Percentiles rank a stretch among this genome's conserved stretches.
Evolutionary conservation across 2,888 invertebrate species (phyloP).

Genomic region (Mythimna vitellina): DNA sequence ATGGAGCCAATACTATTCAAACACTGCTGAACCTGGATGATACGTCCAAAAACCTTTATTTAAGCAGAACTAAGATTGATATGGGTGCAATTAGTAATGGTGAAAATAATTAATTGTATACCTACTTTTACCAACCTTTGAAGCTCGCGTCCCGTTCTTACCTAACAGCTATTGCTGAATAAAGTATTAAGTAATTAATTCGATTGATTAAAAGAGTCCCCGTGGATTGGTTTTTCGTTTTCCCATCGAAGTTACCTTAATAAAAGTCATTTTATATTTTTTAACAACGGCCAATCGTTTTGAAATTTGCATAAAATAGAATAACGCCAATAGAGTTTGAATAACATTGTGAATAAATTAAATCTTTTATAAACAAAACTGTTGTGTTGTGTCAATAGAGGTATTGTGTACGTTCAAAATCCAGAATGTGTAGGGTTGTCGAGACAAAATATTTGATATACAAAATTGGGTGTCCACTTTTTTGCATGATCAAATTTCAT

Average conservation of each 20-base stretch:
- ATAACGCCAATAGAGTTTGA: slow-evolving; percentile 4
- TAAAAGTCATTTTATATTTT: slow-evolving; percentile 3
- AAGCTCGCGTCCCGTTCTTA: neutral
- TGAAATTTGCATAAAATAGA: slow-evolving; percentile 13
- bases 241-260: neutral
- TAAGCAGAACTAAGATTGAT: too few species aligned
- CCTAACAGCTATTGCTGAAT: neutral
- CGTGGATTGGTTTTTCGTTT: too few species aligned
- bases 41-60: too few species aligned
- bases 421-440: slow-evolving; percentile 38
- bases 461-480: neutral
- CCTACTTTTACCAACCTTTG: neutral
- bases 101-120: neutral
- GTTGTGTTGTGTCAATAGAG: slow-evolving; percentile 27
- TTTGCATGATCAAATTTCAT: neutral
- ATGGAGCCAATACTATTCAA: too few species aligned
- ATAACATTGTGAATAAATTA: slow-evolving; percentile 30
- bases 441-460: neutral
- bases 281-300: slow-evolving; percentile 1
- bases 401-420: neutral
- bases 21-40: too few species aligned
- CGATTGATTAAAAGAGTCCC: neutral
- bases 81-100: neutral
- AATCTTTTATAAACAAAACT: slow-evolving; percentile 30
- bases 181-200: neutral